Base-by-base conservation (phyloP, 2,113 vertebrate genomes). In the Melanerpes aurifrons region DNA sequence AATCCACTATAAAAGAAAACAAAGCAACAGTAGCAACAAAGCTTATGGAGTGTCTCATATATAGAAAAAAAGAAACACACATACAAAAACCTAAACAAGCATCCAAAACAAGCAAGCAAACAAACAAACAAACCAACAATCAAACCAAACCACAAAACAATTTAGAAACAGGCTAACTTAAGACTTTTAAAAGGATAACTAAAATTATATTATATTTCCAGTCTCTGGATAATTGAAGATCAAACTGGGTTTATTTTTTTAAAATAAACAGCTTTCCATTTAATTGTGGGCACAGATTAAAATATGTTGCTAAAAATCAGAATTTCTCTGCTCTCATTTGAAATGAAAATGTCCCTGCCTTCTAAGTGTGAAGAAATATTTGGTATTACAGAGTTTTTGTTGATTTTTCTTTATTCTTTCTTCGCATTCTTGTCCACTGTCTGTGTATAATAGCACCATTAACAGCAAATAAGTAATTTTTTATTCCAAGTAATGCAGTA, bases 401-500 rank as follows among this genome's bases (percentile, higher is more conserved):
- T 91, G 77, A 87, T 76, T 87, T 96, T 91, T 68, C 74, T 96
- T 94, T 94, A 66, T 84, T 97, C 59, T 94, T 93, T 57, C 32
- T 62, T 43, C 76, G 25, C 43, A 79, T 58, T 79, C 47, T 54
- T 95, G 48, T 89, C 86, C 90, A 35, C 25, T 85, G 17, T 73
- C 68, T 92, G 15, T 87, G 83, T 93, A 86, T 84, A 95, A 94
- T 84, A 57, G 57, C 78, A 94, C 87, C 66, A 94, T 94, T 94
- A 95, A 89, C 74, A 86, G 59, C 43, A 89, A 97, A 94, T 62
- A 93, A 87, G 68, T 76, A 0, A 1, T 84, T 95, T 97, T 95
- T 95, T 89, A 96, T 95, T 95, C 59, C 77, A 87, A 95, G 89
- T 89, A 96, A 94, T 96, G 93, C 77, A 91, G 78, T 89, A 66